phyloP scores from a whole-genome alignment of 2,888 invertebrate genomes.

The Ormyrus rosae region DNA sequence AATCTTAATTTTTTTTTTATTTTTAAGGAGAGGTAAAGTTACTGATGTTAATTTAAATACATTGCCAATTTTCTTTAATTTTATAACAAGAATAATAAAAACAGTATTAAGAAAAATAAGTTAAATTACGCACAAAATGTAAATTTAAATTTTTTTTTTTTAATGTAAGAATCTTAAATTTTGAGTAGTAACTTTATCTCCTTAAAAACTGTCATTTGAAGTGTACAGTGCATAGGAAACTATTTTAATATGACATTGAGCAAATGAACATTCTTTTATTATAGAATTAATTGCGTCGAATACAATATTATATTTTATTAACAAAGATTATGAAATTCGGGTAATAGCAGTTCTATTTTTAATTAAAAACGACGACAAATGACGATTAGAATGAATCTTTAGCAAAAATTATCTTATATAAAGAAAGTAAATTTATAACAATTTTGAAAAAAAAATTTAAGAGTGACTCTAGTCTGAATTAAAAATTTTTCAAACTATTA shows the following conservation, averaged over 20 bases:
- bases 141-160: no score
- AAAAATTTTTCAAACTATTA: slow-evolving; percentile 40
- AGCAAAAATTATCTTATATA: slow-evolving; percentile 38
- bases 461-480: slow-evolving; percentile 53
- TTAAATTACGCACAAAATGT: no score
- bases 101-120: no score
- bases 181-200: slow-evolving; percentile 34
- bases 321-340: slow-evolving; percentile 35
- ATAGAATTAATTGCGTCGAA: slow-evolving; percentile 38
- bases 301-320: slow-evolving; percentile 50
- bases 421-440: slow-evolving; percentile 33
- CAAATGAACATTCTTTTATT: slow-evolving; percentile 47
- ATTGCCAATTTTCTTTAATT: no score
- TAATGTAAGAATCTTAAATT: no score
- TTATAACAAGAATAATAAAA: no score
- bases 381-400: slow-evolving; percentile 9
- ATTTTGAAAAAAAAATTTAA: slow-evolving; percentile 20
- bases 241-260: slow-evolving; percentile 51
- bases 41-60: neutral
- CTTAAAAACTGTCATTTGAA: slow-evolving; percentile 31
- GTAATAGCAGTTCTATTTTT: slow-evolving; percentile 50
- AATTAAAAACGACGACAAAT: slow-evolving; percentile 45
- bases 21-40: slow-evolving; percentile 42
- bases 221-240: slow-evolving; percentile 51
- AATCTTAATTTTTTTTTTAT: neutral